Conservation (phyloP, 2,797 vertebrate genomes). For the Coreius guichenoti region DNA sequence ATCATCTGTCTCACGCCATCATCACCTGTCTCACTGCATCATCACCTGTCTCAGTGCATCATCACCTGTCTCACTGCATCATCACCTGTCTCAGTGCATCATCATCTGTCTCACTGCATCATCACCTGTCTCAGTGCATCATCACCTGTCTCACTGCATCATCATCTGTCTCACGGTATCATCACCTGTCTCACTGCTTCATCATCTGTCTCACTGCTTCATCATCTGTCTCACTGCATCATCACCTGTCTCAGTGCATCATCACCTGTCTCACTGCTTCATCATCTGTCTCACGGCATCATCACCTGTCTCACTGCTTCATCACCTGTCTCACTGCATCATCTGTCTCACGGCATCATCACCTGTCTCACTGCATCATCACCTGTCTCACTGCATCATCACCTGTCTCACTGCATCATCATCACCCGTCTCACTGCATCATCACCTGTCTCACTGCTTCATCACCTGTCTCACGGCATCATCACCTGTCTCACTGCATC, state of each 20-base stretch:
- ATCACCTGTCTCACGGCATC: background rate
- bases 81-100: too few relatives aligned
- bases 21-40: background rate
- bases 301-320: background rate
- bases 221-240: too few relatives aligned
- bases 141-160: background rate
- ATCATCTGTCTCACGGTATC: background rate
- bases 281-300: too few relatives aligned
- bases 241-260: too few relatives aligned
- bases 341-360: background rate
- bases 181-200: background rate
- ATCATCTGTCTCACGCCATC: background rate
- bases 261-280: too few relatives aligned
- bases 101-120: background rate
- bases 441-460: background rate
- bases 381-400: background rate
- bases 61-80: background rate
- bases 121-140: background rate
- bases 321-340: background rate
- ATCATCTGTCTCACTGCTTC: background rate
- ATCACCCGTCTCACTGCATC: background rate
- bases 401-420: background rate
- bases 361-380: background rate
- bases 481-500: too few relatives aligned
- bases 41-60: background rate